Conservation (phyloP, 2,797 vertebrate genomes). For the Gobio occitaniae region DNA sequence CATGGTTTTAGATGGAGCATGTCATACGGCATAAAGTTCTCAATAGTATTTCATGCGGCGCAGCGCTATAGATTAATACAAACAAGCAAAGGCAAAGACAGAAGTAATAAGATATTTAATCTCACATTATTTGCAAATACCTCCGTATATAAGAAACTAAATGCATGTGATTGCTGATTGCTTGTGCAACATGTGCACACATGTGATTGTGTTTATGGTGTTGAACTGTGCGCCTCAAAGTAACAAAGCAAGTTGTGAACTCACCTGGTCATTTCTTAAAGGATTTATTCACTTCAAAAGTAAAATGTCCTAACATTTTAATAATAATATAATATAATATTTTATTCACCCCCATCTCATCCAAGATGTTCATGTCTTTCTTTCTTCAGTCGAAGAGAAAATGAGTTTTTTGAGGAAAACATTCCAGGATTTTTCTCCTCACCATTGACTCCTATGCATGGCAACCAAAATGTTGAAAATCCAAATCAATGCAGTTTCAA, state of each 20-base stretch:
- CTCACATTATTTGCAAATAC: neutral
- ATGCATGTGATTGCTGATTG: neutral
- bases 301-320: too few species aligned
- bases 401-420: too few species aligned
- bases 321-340: too few species aligned
- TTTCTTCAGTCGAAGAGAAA: too few species aligned
- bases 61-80: neutral
- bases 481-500: too few species aligned
- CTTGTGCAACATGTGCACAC: too few species aligned
- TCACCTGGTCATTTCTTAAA: neutral
- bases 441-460: too few species aligned
- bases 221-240: neutral
- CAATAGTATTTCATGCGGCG: neutral
- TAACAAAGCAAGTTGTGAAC: neutral
- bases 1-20: neutral
- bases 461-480: too few species aligned
- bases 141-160: neutral
- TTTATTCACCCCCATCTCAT: too few species aligned
- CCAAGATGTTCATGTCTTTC: too few species aligned
- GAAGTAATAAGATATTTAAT: neutral
- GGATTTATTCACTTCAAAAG: too few species aligned
- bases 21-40: neutral
- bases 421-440: too few species aligned
- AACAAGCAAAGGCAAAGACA: neutral
- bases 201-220: neutral